Conservation (phyloP, 2,113 vertebrate genomes). For the Balaeniceps rex region DNA sequence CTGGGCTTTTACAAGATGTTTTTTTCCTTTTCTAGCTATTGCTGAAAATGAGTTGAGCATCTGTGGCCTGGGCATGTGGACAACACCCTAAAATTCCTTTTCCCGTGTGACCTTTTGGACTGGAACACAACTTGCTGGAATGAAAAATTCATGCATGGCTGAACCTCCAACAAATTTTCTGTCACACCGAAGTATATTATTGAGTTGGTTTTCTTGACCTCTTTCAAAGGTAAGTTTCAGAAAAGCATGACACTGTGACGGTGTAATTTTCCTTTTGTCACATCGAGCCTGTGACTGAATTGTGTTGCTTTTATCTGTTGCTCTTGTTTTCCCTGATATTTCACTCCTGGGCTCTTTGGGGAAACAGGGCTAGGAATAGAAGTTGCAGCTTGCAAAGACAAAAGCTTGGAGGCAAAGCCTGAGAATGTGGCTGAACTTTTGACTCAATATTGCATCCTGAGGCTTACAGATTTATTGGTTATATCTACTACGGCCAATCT, state of each 20-base stretch:
- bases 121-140: not conserved
- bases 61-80: not conserved
- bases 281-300: not conserved
- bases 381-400: not conserved
- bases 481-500: not conserved
- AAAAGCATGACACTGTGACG: not conserved
- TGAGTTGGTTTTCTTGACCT: conserved; percentile 2
- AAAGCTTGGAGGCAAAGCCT: not conserved
- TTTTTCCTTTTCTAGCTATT: not conserved
- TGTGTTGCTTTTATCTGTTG: not conserved
- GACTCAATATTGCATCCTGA: not conserved
- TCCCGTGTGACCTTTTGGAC: not conserved
- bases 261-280: conserved; percentile 8
- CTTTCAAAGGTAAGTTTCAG: not conserved
- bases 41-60: not conserved
- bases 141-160: not conserved
- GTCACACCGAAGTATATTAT: not conserved
- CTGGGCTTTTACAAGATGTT: not conserved
- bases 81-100: not conserved
- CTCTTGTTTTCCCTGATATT: not conserved
- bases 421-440: not conserved
- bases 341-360: not conserved
- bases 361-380: not conserved
- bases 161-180: not conserved
- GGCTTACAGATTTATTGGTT: not conserved